Evolutionary conservation across 30 jellyfish, hydroid and myxozoan species (phyloP).

Genomic region (Aurelia coerulea): DNA sequence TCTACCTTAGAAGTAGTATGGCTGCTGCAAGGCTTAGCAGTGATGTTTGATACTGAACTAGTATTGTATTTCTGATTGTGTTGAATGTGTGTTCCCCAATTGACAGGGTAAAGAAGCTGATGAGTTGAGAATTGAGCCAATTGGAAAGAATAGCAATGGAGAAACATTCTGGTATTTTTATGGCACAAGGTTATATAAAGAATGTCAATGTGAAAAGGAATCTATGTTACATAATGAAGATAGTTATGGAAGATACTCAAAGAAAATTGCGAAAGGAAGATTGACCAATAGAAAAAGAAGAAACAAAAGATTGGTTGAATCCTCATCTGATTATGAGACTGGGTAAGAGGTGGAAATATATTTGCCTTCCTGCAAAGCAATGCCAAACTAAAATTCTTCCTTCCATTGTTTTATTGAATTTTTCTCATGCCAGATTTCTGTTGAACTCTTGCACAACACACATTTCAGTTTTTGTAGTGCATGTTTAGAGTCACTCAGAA

Average conservation of each 20-base stretch:
- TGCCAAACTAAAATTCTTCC: too few relatives aligned
- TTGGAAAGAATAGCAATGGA: conserved; percentile 85
- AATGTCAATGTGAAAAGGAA: conserved; percentile 13
- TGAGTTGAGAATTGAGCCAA: conserved; percentile 79
- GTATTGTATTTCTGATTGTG: too few relatives aligned
- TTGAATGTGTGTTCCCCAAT: too few relatives aligned
- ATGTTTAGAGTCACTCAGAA: too few relatives aligned
- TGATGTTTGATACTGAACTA: too few relatives aligned
- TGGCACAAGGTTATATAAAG: conserved; percentile 92
- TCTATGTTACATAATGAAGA: conserved; percentile 16
- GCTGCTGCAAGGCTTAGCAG: too few relatives aligned
- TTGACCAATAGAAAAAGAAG: conserved; percentile 17
- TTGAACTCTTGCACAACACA: too few relatives aligned
- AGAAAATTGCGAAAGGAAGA: conserved; percentile 18
- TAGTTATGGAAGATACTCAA: conserved; percentile 5
- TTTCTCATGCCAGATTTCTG: too few relatives aligned
- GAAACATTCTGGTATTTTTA: conserved; percentile 88
- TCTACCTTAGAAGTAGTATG: too few relatives aligned
- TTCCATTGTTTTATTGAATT: too few relatives aligned
- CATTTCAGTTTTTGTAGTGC: too few relatives aligned
- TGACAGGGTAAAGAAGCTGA: conserved; percentile 85
- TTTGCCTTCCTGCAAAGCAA: too few relatives aligned
- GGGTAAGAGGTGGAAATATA: conserved; percentile 7
- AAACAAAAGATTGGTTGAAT: conserved; percentile 63
- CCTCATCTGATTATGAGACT: conserved; percentile 53